Evolutionary conservation across 2,888 invertebrate genomes (phyloP), one percentile per base, ranked within the genome.

Genomic region (Meloe dianella): DNA sequence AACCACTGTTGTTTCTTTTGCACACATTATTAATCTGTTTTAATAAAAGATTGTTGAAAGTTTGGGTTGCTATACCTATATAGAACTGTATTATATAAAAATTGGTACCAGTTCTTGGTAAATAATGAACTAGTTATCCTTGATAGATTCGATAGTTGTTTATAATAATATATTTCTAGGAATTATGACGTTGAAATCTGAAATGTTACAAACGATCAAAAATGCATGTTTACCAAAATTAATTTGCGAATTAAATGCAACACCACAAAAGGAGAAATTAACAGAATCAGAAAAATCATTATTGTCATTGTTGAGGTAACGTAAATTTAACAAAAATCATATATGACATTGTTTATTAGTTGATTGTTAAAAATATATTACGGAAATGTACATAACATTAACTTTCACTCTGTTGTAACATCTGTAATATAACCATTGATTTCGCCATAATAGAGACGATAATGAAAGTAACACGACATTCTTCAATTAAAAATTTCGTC

Each of bases 151-250:
- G 22, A 51, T 51, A 24, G 51, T 51, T 51, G 51, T 51, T 51
- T 51, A 51, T 51, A 10, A 22, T 60, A 56, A 59, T 62, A 30
- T 59, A 58, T 54, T 81, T 81, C 63, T 74, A 85, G 85, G 83
- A 72, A 79, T 84, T 35, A 80, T 83, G 63, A 82, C 85, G 29
- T 77, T 84, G 59, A 85, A 84, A 71, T 81, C 85, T 2, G 86
- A 85, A 78, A 85, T 89, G 75, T 79, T 89, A 79, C 80, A 85
- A 66, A 88, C 87, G 12, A 88, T 89, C 72, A 89, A 89, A 81
- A 88, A 86, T 67, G 87, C 88, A 12, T 90, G 89, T 78, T 82
- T 90, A 63, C 89, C 90, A 5, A 90, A 90, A 82, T 82, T 90
- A 70, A 89, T 90, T 66, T 90, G 90, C 78, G 89, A 90, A 80